Base-by-base conservation (phyloP, 1,140 invertebrate species). In the Helicoverpa armigera region DNA sequence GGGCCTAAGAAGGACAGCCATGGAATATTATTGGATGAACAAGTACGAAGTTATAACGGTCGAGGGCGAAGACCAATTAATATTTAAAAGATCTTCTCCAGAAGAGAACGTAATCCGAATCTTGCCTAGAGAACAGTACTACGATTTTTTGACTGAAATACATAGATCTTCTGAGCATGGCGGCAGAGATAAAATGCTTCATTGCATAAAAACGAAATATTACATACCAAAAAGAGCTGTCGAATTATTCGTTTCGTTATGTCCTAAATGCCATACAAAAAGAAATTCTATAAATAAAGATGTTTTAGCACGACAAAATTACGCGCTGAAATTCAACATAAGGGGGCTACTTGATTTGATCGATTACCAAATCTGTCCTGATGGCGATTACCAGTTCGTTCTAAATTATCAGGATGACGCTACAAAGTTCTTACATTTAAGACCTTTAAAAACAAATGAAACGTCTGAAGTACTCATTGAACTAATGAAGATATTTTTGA, bases 1-100 rank as follows among this genome's bases (percentile, higher is more conserved):
- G 14, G 60, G 60, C 13, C 31, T 29, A 11, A 10, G 60, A 35
- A 31, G 60, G 29, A 63, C 60, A 14, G 12, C 60, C 29, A 31
- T 35, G 31, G 60, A 63, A 12, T 35, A 35, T 63, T 63, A 35
- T 12, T 63, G 60, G 60, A 63, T 63, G 60, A 63, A 63, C 23
- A 63, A 35, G 13, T 63, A 35, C 60, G 60, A 63, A n/a, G 13
- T 63, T 13, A n/a, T 63, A 29, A 63, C 1, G 31, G 31, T 13
- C 7, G 60, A 14, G 1, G 31, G 13, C 14, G 60, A 63, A 35
- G 60, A 63, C 4, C 5, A 7, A 14, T 63, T 63, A 35, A 63
- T 63, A 14, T 63, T 63, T 63, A 63, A 63, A 63, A 14, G 13
- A 63, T 43, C 35, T 3, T 43, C 35, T 43, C 35, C 35, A 43